A percentile compares a stretch with the other conserved stretches of the same genome.
These are phyloP conservation scores for Stomorhina lunata DNA, from an alignment of 2,888 invertebrate genomes.

Conservation along the genomic window DNA sequence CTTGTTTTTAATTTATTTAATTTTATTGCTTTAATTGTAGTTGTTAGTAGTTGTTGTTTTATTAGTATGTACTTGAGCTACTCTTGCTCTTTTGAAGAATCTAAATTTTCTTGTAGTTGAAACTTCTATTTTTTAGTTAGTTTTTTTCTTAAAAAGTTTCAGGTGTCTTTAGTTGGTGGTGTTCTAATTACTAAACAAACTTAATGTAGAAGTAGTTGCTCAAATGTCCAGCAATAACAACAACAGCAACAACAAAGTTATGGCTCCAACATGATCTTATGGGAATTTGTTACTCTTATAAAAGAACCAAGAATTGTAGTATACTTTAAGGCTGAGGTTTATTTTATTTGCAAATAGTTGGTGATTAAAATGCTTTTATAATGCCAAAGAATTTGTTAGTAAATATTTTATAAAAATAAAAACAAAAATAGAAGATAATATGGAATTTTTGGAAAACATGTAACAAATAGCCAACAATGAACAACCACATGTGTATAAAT, in stretches of 20 bases:
- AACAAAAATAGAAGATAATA: background rate
- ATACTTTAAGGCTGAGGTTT: conserved; percentile 53
- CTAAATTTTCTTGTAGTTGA: background rate
- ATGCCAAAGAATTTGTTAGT: conserved; percentile 22
- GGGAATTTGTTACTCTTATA: conserved; percentile 13
- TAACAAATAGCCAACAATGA: conserved; percentile 37
- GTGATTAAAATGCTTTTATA: conserved; percentile 61
- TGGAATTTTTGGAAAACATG: conserved; percentile 9
- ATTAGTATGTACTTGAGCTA: background rate
- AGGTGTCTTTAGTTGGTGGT: conserved; percentile 68
- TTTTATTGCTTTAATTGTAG: conserved; percentile 44
- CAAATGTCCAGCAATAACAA: background rate
- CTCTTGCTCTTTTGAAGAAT: background rate
- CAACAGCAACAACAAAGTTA: too few species aligned
- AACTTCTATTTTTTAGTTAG: background rate
- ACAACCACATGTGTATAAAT: conserved; percentile 63
- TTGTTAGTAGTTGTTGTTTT: conserved; percentile 43
- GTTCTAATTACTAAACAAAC: conserved; percentile 69
- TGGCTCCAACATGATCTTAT: background rate
- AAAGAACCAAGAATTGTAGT: background rate
- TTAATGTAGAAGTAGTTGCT: conserved; percentile 40
- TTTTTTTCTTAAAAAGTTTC: conserved; percentile 43
- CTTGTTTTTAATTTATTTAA: conserved; percentile 12
- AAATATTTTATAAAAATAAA: background rate
- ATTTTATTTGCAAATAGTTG: conserved; percentile 56